Evolutionary conservation across 1,140 invertebrate genomes (phyloP).

Genomic region (Bacillus rossius): DNA sequence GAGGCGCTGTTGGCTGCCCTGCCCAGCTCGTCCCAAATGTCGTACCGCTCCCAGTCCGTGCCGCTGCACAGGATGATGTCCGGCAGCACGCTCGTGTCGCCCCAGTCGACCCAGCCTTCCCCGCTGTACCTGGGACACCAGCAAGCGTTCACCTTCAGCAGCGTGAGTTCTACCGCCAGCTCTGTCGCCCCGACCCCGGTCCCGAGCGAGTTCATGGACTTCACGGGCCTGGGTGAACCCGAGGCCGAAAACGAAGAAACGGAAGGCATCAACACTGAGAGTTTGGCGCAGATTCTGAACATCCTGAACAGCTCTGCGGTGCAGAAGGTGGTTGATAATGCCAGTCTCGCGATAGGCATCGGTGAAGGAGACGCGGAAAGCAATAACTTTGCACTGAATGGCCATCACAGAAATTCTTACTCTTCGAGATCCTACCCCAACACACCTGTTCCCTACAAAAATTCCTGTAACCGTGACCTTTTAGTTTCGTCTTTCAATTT

Average conservation of each 20-base stretch:
- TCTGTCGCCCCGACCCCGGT: constrained; percentile 63
- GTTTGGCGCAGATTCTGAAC: constrained; percentile 41
- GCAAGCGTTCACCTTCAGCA: constrained; percentile 36
- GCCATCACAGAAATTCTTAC: background rate
- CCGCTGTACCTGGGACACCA: constrained; percentile 26
- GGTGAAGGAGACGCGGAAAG: background rate
- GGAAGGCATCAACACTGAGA: constrained; percentile 40
- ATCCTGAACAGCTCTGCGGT: constrained; percentile 34
- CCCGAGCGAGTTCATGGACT: constrained; percentile 62
- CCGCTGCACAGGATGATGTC: constrained; percentile 59
- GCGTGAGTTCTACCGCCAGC: constrained; percentile 51
- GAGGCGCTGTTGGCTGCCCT: background rate
- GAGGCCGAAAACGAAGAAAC: constrained; percentile 32
- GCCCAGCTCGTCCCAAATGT: constrained; percentile 14
- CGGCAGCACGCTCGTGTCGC: constrained; percentile 36
- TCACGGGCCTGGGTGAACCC: constrained; percentile 49
- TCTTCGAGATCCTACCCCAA: constrained; percentile 43
- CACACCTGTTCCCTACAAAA: constrained; percentile 37
- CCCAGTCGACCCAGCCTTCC: constrained; percentile 42
- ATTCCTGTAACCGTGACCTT: constrained; percentile 13
- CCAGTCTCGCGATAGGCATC: background rate
- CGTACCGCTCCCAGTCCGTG: constrained; percentile 66
- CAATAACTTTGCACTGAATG: background rate
- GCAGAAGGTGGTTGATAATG: background rate
- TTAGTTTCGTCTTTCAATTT: constrained; percentile 22